Base-by-base conservation (phyloP, 1,140 invertebrate genomes). In the Cepaea nemoralis region DNA sequence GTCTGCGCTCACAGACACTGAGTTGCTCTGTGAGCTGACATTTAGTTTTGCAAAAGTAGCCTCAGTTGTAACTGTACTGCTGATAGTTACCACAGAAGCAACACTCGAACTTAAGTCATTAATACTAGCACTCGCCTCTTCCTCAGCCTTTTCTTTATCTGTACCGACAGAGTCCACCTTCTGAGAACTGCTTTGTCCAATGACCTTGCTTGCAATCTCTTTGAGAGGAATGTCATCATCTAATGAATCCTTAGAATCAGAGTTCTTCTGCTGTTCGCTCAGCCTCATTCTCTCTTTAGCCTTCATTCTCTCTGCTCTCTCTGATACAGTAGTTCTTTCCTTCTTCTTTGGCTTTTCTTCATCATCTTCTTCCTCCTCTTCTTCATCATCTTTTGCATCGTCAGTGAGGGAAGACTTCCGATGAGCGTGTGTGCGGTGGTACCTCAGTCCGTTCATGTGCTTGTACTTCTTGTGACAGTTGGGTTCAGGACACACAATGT, bases 391-490 rank as follows among this genome's bases (percentile, higher is more conserved):
- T 69, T 87, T 87, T 22, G 74, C 79, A 75, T 87, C 85, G 39
- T 87, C 85, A 22, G 80, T 73, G 31, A 83, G 85, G 27, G 63
- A 82, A 22, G 24, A 74, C 70, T 78, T 81, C 19, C 85, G 95
- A 90, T 98, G 97, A 33, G 97, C 97, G 91, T 98, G 97, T 73
- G 96, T 96, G 91, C 98, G 96, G 89, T 99, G 98, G 91, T 98
- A 99, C 87, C 97, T 95, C 40, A 99, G 93, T 27, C 97, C 98
- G 92, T 98, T 98, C 85, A 97, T 96, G 92, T 99, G 96, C 93
- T 97, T 97, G 93, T 98, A 99, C 93, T 98, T 98, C 93, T 99
- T 99, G 81, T 94, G 97, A 91, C 98, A 99, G 90, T 98, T 98
- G n/a, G 97, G 96, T 90, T 99, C 97, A 0, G 97, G 97, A 89